A percentile compares a stretch with the other conserved stretches of the same genome.
These are phyloP conservation scores for Oligia latruncula DNA, from an alignment of 2,888 invertebrate genomes.

Conservation along the genomic window DNA sequence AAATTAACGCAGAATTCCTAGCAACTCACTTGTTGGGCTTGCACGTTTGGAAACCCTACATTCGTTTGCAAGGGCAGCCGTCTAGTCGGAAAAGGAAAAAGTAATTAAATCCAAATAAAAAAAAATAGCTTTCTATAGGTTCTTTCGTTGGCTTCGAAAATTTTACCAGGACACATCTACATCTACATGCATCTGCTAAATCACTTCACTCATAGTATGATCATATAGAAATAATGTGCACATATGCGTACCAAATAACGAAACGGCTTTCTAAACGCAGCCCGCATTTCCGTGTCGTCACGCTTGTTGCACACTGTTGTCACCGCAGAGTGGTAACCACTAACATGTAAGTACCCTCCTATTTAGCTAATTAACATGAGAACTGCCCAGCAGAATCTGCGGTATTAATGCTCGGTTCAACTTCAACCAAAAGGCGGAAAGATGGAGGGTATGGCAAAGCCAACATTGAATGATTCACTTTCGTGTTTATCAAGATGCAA, in stretches of 20 bases:
- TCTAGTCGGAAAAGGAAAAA: constrained; percentile 13
- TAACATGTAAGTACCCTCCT: constrained; percentile 27
- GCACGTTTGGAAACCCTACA: constrained; percentile 65
- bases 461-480: background rate
- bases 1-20: constrained; percentile 44
- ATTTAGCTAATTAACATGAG: constrained; percentile 43
- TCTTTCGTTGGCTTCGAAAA: too few relatives aligned
- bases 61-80: constrained; percentile 58
- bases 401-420: background rate
- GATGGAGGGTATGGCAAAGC: background rate
- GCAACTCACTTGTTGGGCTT: constrained; percentile 67
- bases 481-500: background rate
- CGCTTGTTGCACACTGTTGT: constrained; percentile 70
- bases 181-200: constrained; percentile 7
- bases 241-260: constrained; percentile 62
- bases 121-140: background rate
- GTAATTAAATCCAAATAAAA: background rate
- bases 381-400: constrained; percentile 24
- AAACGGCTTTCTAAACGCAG: constrained; percentile 76
- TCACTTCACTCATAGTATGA: constrained; percentile 28
- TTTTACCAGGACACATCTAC: background rate
- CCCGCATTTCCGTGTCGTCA: constrained; percentile 79
- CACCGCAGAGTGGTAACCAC: constrained; percentile 56
- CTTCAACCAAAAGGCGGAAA: background rate
- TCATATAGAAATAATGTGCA: constrained; percentile 51